These are phyloP conservation scores for Gari tellinella DNA, from an alignment of 2,888 invertebrate species.

Conservation along the genomic window DNA sequence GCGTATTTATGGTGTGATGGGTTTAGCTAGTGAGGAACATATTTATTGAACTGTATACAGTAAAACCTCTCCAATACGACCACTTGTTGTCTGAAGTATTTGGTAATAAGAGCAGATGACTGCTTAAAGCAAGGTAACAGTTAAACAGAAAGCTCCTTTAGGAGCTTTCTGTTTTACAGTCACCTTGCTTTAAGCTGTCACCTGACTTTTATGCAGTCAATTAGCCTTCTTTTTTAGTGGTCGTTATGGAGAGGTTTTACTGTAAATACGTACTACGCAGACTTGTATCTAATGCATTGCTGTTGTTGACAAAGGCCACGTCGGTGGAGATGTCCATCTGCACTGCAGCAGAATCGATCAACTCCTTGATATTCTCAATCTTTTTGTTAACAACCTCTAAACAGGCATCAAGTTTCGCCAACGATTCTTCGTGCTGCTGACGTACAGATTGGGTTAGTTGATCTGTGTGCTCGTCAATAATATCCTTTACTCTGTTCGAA, in stretches of 20 bases:
- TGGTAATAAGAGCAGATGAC: not conserved
- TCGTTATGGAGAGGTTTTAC: too few relatives aligned
- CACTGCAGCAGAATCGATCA: constrained; percentile 50
- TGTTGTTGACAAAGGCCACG: constrained; percentile 49
- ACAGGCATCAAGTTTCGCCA: constrained; percentile 43
- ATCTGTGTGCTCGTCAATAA: constrained; percentile 47
- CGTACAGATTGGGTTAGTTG: constrained; percentile 34
- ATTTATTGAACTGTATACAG: too few relatives aligned
- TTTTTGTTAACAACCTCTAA: constrained; percentile 47
- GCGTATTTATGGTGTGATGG: too few relatives aligned
- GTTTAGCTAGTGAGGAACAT: too few relatives aligned
- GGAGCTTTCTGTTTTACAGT: too few relatives aligned
- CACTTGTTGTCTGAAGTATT: not conserved
- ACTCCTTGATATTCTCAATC: constrained; percentile 31
- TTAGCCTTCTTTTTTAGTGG: too few relatives aligned
- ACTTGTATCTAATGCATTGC: constrained; percentile 40
- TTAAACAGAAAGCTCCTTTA: too few relatives aligned
- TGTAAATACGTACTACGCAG: constrained; percentile 43
- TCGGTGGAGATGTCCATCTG: constrained; percentile 52
- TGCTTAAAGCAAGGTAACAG: too few relatives aligned
- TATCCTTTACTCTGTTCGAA: constrained; percentile 49
- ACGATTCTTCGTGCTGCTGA: constrained; percentile 52
- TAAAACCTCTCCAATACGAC: not conserved
- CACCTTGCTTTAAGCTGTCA: too few relatives aligned
- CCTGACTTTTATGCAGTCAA: too few relatives aligned